A percentile compares a stretch with the other conserved stretches of the same genome.
phyloP scores from a whole-genome alignment of 2,888 invertebrate genomes.

The Ariolimax columbianus region DNA sequence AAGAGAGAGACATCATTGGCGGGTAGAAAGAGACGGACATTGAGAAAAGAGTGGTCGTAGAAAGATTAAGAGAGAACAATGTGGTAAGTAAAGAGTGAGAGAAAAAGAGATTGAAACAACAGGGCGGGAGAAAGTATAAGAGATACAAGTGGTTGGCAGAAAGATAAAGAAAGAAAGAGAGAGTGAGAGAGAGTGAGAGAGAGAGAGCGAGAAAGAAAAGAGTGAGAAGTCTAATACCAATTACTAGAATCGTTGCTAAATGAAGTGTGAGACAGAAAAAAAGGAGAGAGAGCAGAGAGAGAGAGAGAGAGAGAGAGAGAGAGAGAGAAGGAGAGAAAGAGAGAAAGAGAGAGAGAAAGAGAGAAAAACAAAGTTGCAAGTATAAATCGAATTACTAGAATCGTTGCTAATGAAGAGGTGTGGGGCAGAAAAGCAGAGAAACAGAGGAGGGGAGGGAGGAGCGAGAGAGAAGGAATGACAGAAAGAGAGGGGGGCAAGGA shows the following conservation, averaged over 20 bases:
- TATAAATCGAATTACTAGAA: too few species aligned
- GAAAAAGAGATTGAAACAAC: background rate
- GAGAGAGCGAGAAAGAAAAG: background rate
- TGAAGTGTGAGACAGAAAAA: background rate
- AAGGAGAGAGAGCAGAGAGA: too few species aligned
- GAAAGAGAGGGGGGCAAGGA: background rate
- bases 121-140: slow-evolving; percentile 19
- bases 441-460: background rate
- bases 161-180: background rate
- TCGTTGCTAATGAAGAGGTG: too few species aligned
- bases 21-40: too few species aligned
- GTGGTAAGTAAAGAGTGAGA: too few species aligned
- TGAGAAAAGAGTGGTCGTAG: too few species aligned
- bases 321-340: background rate
- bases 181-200: background rate
- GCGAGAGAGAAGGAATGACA: background rate
- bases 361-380: too few species aligned
- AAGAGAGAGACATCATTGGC: too few species aligned
- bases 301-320: slow-evolving; percentile 8
- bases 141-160: background rate
- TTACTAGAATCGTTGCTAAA: too few species aligned
- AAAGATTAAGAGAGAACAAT: too few species aligned
- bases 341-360: background rate
- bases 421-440: too few species aligned
- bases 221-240: too few species aligned